These are phyloP conservation scores for Hycleus phaleratus DNA, from an alignment of 1,140 invertebrate species.

Conservation along the genomic window DNA sequence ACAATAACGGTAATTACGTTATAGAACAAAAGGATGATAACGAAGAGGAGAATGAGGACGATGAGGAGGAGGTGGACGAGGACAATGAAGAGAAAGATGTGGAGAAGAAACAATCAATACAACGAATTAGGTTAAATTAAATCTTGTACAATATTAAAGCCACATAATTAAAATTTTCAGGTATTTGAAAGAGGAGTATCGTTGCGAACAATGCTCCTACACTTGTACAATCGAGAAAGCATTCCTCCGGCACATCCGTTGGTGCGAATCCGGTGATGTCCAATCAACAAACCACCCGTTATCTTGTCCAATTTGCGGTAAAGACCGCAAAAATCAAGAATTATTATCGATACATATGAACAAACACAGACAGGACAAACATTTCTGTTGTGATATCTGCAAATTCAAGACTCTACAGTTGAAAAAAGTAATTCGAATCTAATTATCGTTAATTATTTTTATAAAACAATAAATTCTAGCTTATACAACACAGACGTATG, in stretches of 20 bases:
- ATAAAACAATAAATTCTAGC: constrained; percentile 20
- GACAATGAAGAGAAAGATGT: not conserved
- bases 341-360: constrained; percentile 49
- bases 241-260: constrained; percentile 46
- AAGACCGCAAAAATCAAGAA: constrained; percentile 46
- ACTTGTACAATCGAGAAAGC: constrained; percentile 52
- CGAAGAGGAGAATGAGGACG: not conserved
- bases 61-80: no score
- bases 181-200: constrained; percentile 50
- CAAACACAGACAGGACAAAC: constrained; percentile 48
- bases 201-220: constrained; percentile 48
- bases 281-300: constrained; percentile 41
- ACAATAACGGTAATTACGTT: not conserved
- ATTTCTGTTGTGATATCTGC: constrained; percentile 52
- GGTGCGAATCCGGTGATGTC: constrained; percentile 21
- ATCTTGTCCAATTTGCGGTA: constrained; percentile 52
- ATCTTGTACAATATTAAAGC: no score
- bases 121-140: constrained; percentile 12
- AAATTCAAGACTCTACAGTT: constrained; percentile 50
- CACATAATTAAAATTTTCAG: constrained; percentile 27
- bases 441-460: not conserved
- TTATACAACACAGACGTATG: constrained; percentile 46
- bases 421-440: constrained; percentile 43
- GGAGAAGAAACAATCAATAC: constrained; percentile 6
- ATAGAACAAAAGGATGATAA: not conserved